Evolutionary conservation across 2,113 vertebrate genomes (phyloP).

Genomic region (Rhadina sibilatrix): DNA sequence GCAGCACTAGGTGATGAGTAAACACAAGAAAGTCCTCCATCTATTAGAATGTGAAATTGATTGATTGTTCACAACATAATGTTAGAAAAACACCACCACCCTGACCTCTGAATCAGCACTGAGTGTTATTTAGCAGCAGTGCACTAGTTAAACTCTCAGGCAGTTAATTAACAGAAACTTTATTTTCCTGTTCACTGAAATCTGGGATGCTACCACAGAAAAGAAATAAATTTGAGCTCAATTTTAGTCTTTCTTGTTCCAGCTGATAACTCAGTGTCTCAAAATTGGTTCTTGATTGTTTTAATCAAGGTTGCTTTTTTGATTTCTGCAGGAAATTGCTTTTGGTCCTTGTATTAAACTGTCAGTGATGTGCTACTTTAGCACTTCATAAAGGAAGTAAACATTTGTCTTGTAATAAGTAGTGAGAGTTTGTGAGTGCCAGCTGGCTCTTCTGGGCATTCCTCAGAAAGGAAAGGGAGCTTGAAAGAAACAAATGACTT

Average conservation of each 20-base stretch:
- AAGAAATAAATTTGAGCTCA: neutral
- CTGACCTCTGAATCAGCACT: neutral
- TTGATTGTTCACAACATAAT: neutral
- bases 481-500: neutral
- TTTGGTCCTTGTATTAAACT: conserved; percentile 21
- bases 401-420: conserved; percentile 44
- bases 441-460: conserved; percentile 19
- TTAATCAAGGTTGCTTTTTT: conserved; percentile 6
- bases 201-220: neutral
- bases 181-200: neutral
- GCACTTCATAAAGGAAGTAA: conserved; percentile 60
- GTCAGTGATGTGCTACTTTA: conserved; percentile 39
- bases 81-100: neutral
- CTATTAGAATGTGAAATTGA: neutral
- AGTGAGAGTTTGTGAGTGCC: conserved; percentile 27
- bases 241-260: neutral
- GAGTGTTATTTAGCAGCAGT: neutral
- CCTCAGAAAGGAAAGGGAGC: neutral
- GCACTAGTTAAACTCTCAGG: neutral
- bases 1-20: neutral
- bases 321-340: conserved; percentile 45
- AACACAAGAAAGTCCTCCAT: neutral
- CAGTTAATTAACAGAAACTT: neutral
- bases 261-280: neutral
- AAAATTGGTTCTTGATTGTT: neutral